Conservation (phyloP, 1,140 invertebrate genomes). For the Acromyrmex heyeri region DNA sequence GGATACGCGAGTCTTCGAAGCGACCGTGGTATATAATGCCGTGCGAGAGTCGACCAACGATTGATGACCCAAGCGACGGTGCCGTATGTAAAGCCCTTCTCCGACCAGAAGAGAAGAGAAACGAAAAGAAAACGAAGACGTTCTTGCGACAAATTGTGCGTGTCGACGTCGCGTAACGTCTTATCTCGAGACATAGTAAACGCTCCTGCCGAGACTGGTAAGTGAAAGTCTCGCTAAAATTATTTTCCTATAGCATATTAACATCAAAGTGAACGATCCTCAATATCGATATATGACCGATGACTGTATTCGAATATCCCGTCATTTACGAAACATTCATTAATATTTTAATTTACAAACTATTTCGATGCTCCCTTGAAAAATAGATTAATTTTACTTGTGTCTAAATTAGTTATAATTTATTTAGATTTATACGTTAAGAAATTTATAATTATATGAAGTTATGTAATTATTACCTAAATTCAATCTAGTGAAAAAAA, state of each 20-base stretch:
- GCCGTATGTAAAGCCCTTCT: conserved; percentile 59
- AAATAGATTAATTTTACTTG: not conserved
- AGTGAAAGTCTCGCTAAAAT: conserved; percentile 42
- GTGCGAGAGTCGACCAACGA: conserved; percentile 61
- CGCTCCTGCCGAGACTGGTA: not conserved
- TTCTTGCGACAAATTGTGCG: conserved; percentile 40
- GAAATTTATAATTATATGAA: not conserved
- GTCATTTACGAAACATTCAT: not conserved
- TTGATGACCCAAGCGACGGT: conserved; percentile 68
- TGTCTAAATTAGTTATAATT: not conserved
- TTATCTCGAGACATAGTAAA: not conserved
- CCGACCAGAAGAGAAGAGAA: conserved; percentile 23
- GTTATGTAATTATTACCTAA: not conserved
- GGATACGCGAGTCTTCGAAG: conserved; percentile 51
- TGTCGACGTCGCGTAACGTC: conserved; percentile 28
- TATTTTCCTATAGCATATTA: conserved; percentile 22
- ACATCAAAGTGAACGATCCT: conserved; percentile 16
- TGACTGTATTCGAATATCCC: no score
- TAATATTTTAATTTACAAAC: no score
- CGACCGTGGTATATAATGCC: conserved; percentile 31
- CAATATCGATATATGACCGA: not conserved
- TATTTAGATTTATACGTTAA: not conserved
- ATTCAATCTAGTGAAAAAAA: not conserved
- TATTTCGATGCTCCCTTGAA: not conserved
- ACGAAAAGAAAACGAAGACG: conserved; percentile 38